Base-by-base conservation (phyloP, 92 coral and sea anemone genomes). In the Diadumene lineata region DNA sequence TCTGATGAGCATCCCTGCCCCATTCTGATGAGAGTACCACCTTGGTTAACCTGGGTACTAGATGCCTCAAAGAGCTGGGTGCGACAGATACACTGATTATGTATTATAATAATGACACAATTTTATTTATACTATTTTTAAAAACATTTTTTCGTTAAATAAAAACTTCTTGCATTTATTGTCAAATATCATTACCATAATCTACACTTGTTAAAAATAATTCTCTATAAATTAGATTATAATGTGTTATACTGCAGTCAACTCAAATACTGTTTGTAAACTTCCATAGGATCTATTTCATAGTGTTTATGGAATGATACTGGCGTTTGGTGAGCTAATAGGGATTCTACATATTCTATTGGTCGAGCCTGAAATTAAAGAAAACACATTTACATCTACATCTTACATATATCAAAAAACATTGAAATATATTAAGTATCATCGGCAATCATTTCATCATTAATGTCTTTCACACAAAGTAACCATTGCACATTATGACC, bases 301-400 rank as follows among this genome's bases (percentile, higher is more conserved):
- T 83, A 69, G 72, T 94, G 98, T 70, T 94, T 94, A 85, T 94
- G 98, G 73, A 94, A 94, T 0, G 98, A 94, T 30, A 91, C 94
- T 6, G 98, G 94, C 10, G 89, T 91, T 82, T 94, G 98, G 65
- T 94, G 98, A 26, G 90, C 94, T 11, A 94, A 84, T 16, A 94
- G 84, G 21, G 87, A 84, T 2, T 94, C 89, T 2, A 89, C 91
- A 50, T 94, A 94, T 48, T 91, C 98, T 6, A 69, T 85, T 50
- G 97, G 98, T 21, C 96, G 92, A 31, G 98, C 97, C 98, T 94
- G 60, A 17, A 71, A 84, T 13, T 6, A 4, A 16, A 46, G n/a
- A n/a, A n/a, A n/a, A n/a, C n/a, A n/a, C n/a, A n/a, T n/a, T n/a
- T n/a, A n/a, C n/a, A n/a, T n/a, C n/a, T n/a, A n/a, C n/a, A n/a